A percentile compares a stretch with the other conserved stretches of the same genome.
Evolutionary conservation across 2,888 invertebrate genomes (phyloP).

Genomic region (Hypomecis punctinalis): DNA sequence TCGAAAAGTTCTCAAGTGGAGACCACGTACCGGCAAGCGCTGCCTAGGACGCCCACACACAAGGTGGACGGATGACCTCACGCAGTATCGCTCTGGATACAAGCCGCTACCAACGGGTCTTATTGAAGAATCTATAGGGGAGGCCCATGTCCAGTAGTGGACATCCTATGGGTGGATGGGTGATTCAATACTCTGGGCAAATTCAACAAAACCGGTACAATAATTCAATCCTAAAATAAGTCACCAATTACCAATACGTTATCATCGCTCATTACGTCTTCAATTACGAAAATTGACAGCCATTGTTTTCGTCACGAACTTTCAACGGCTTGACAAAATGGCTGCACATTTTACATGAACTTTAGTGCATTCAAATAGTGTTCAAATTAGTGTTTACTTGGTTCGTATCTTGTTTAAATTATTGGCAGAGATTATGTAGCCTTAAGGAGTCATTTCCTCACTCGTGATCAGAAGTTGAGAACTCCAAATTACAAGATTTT

Average conservation of each 20-base stretch:
- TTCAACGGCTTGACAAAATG: conserved; percentile 27
- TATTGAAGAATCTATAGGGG: too few species aligned
- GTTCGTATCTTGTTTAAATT: conserved; percentile 63
- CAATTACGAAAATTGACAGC: conserved; percentile 21
- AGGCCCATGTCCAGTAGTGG: too few species aligned
- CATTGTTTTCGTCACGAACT: conserved; percentile 40
- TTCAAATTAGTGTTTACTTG: conserved; percentile 34
- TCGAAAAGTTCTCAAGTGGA: too few species aligned
- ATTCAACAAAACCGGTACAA: neutral
- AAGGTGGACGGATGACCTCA: too few species aligned
- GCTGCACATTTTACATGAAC: conserved; percentile 10
- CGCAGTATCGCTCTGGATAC: too few species aligned
- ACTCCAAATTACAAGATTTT: conserved; percentile 18
- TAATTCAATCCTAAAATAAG: conserved; percentile 1
- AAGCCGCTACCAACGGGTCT: too few species aligned
- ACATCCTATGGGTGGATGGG: too few species aligned
- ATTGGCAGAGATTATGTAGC: conserved; percentile 59
- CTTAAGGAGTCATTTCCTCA: conserved; percentile 29
- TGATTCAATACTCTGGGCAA: too few species aligned
- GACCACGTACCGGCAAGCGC: too few species aligned
- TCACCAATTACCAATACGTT: conserved; percentile 34
- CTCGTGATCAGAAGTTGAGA: conserved; percentile 18
- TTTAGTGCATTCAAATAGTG: conserved; percentile 20
- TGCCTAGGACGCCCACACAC: too few species aligned
- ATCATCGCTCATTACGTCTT: conserved; percentile 26